phyloP scores from a whole-genome alignment of 2,797 vertebrate genomes.

The Meda fulgida region DNA sequence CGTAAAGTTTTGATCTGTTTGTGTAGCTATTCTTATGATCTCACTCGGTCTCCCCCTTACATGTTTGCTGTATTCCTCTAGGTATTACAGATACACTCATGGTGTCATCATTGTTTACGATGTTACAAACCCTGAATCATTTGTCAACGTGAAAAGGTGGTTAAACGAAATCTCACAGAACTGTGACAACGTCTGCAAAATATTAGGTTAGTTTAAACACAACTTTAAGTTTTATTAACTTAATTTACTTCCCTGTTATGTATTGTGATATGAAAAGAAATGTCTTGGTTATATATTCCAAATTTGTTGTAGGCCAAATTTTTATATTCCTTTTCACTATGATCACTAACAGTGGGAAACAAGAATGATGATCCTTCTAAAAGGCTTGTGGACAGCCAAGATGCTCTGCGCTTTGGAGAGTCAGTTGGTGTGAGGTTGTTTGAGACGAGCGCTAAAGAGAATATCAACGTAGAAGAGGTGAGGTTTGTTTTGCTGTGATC shows the following conservation, averaged over 20 bases:
- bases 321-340: background rate
- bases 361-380: slow-evolving; percentile 82
- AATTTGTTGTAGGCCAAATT: background rate
- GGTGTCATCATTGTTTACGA: slow-evolving; percentile 88
- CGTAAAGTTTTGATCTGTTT: background rate
- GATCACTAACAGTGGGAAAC: slow-evolving; percentile 79
- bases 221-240: background rate
- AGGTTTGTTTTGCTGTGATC: background rate
- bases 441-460: slow-evolving; percentile 89
- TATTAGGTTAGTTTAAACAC: slow-evolving; percentile 76
- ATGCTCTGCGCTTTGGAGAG: slow-evolving; percentile 80
- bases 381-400: slow-evolving; percentile 80
- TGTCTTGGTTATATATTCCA: background rate
- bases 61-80: slow-evolving; percentile 53
- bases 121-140: slow-evolving; percentile 85
- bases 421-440: slow-evolving; percentile 82
- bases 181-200: slow-evolving; percentile 86
- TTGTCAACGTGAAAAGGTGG: slow-evolving; percentile 87
- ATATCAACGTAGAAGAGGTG: slow-evolving; percentile 87
- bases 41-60: background rate
- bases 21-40: background rate
- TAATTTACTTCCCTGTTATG: background rate
- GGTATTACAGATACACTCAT: slow-evolving; percentile 88
- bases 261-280: background rate
- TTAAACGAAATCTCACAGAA: slow-evolving; percentile 87